Evolutionary conservation across 2,888 invertebrate genomes (phyloP).

Genomic region (Ormyrus nitidulus): DNA sequence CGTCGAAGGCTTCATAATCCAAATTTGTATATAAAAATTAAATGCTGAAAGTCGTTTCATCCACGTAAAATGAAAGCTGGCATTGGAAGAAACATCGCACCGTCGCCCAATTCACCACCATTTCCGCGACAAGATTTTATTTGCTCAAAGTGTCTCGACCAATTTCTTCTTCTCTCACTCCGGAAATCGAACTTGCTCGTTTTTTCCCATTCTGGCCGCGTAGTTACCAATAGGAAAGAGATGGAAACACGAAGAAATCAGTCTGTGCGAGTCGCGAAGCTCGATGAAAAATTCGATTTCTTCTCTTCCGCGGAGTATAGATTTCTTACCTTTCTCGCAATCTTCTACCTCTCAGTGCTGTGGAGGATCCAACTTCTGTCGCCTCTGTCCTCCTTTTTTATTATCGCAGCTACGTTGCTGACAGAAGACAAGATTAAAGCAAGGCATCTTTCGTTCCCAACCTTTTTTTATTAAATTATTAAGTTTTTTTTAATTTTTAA

Average conservation of each 20-base stretch:
- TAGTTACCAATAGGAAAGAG: no score
- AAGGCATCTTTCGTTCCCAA: no score
- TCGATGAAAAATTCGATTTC: conserved; percentile 27
- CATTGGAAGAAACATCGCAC: background rate
- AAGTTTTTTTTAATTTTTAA: no score
- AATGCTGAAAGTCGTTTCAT: no score
- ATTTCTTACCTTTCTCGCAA: conserved; percentile 11
- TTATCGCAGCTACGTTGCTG: background rate
- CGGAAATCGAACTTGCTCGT: conserved; percentile 17
- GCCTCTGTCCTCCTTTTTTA: no score
- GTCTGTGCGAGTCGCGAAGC: background rate
- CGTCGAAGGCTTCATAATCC: no score
- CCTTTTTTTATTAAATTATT: no score
- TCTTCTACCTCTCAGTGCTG: background rate
- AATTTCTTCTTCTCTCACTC: background rate
- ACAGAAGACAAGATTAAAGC: background rate
- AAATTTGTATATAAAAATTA: no score
- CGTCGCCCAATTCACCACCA: background rate
- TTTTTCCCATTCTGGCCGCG: no score
- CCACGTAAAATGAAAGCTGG: no score
- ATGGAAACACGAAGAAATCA: no score
- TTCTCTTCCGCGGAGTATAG: background rate
- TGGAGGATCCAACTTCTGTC: no score
- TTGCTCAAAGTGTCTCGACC: background rate
- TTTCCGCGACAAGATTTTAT: conserved; percentile 14